Evolutionary conservation across 2,797 vertebrate species (phyloP).

Genomic region (Danio kyathit): DNA sequence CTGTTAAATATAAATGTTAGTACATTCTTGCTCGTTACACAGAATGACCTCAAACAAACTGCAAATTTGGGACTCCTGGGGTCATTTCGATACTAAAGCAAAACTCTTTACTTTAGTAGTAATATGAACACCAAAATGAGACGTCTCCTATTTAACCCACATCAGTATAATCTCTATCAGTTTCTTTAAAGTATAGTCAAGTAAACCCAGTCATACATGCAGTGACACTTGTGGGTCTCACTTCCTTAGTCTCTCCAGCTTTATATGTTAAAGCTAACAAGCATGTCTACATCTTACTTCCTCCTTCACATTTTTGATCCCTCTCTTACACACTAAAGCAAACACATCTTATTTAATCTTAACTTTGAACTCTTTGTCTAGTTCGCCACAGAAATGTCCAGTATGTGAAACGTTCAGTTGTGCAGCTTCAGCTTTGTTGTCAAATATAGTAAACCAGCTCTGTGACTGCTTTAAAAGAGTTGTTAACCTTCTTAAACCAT

Average conservation of each 20-base stretch:
- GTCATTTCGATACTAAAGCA: too few species aligned
- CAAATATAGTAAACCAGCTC: neutral
- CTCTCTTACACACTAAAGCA: neutral
- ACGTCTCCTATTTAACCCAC: too few species aligned
- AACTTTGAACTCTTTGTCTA: neutral
- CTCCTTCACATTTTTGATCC: neutral
- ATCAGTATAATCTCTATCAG: too few species aligned
- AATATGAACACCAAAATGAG: too few species aligned
- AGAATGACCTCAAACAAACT: too few species aligned
- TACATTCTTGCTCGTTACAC: too few species aligned
- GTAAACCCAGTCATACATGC: neutral
- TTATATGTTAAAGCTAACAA: neutral
- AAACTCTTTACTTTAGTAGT: too few species aligned
- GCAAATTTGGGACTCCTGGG: too few species aligned
- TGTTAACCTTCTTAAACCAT: constrained; percentile 7
- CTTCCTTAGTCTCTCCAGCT: neutral
- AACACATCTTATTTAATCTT: neutral
- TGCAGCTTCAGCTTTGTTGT: neutral
- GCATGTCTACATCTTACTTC: neutral
- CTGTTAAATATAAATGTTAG: too few species aligned
- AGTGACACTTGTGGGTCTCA: neutral
- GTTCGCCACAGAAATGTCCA: neutral
- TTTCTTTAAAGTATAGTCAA: neutral
- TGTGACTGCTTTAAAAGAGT: neutral
- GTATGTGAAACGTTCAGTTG: neutral